A percentile compares a stretch with the other conserved stretches of the same genome.
These are phyloP conservation scores for Denticeps clupeoides DNA, from an alignment of 2,797 vertebrate species.

Conservation along the genomic window DNA sequence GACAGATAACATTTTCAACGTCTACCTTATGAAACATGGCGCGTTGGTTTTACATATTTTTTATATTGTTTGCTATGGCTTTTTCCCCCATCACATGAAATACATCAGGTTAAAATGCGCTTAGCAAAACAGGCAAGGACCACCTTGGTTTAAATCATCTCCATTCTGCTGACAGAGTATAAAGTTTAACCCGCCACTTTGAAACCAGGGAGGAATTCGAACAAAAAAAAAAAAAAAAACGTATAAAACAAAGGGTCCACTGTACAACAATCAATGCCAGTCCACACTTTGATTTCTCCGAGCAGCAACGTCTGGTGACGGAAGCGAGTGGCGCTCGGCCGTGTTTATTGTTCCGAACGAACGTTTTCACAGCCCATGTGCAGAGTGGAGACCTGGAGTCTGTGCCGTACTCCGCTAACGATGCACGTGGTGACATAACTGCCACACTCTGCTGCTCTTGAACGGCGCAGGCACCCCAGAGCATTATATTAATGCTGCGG, in stretches of 20 bases:
- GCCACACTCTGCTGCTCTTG: not conserved
- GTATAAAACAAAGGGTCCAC: no score
- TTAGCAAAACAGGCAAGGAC: slow-evolving; percentile 21
- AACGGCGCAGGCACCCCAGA: no score
- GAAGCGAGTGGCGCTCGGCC: not conserved
- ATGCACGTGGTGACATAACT: not conserved
- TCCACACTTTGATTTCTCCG: not conserved
- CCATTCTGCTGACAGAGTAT: slow-evolving; percentile 6
- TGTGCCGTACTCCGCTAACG: not conserved
- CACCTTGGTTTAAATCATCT: slow-evolving; percentile 28
- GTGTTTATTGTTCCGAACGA: not conserved
- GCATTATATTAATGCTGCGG: no score
- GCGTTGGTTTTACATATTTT: no score
- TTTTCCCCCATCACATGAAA: slow-evolving; percentile 20
- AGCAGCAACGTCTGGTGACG: not conserved
- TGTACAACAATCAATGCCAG: not conserved
- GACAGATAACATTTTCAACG: no score
- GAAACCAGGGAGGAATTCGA: not conserved
- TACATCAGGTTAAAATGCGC: slow-evolving; percentile 24
- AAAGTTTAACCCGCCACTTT: not conserved
- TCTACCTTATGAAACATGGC: no score
- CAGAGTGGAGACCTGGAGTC: not conserved
- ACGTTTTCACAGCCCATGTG: not conserved
- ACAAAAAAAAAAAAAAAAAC: not conserved
- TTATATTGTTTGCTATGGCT: not conserved